Evolutionary conservation across 64 coral and sea anemone genomes (phyloP), one percentile per base, ranked within the genome.

Genomic region (Pachyseris speciosa): DNA sequence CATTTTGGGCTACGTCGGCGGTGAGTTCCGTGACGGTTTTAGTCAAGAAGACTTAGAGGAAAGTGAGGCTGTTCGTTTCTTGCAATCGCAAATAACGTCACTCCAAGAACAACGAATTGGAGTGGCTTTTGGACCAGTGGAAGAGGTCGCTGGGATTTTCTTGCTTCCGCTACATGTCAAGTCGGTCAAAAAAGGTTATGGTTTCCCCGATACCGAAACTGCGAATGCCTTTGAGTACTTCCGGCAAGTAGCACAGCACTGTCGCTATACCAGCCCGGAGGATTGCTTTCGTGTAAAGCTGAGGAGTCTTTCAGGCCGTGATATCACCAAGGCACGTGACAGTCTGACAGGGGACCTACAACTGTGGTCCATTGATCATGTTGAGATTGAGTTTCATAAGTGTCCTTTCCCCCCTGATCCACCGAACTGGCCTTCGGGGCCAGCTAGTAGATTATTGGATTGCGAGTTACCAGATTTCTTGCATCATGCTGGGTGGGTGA

Each of bases 11-110:
- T 79, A 79, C 50, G 50, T 79, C 11, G 75, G 75, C 32, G 75
- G 75, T 29, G 75, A 79, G 32, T 79, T 79, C 58, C 50, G 75
- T 20, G 75, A 79, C 28, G 75, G 75, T 9, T 79, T 79, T 34
- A 57, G 75, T 29, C 75, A 79, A 79, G 48, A 22, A 32, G n/a
- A 79, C 20, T 32, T 79, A 16, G 30, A 79, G 7, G 48, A 79
- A 13, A 51, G 49, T 30, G 75, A 79, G 37, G 50, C 75, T 57
- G 75, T 79, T 30, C 75, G 75, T 12, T 79, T 79, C 19, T 33
- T 79, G 37, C 29, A 79, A 79, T 53, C 75, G 9, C 50, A 79
- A 15, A 33, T 58, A 1, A 34, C 75, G 34, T 32, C 75, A 7
- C 50, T 79, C 20, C 48, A 53, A 57, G 49, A 50, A 24, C 55